Evolutionary conservation across 2,888 invertebrate species (phyloP), one percentile per base, ranked within the genome.

Genomic region (Danaus chrysippus): DNA sequence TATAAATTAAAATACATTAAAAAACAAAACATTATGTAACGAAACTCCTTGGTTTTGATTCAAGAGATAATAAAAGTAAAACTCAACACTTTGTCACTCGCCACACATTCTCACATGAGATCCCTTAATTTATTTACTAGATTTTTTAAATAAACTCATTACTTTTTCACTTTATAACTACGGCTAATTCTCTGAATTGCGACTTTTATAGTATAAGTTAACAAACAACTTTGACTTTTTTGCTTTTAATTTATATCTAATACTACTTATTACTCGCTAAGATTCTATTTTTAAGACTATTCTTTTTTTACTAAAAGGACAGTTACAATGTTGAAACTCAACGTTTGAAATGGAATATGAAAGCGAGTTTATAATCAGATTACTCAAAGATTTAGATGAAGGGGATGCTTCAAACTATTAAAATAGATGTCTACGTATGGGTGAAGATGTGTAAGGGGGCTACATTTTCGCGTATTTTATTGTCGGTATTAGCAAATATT

Each of bases 121-220:
- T 68, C 63, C 68, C 79, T 79, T 79, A 76, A 71, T 76, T 81
- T 76, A 80, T 76, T 70, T 67, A 75, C 80, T 82, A 81, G 71
- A 70, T 71, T 73, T 75, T 87, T 87, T 83, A 81, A 81, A 79
- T 77, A 78, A 85, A 81, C 76, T 76, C 66, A 77, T 86, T 86
- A 85, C 76, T 74, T 75, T 76, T 75, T 75, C 70, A 81, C 79
- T 84, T 83, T 76, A 76, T 71, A 68, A 73, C 84, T 90, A 87
- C 83, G 83, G 81, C 86, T 88, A 89, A 87, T 78, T 77, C 86
- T 90, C 91, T 89, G 91, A 90, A 91, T 87, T 89, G 90, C 90
- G 87, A 87, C 73, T 86, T 89, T 87, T 87, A 87, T 86, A 79
- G 79, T 86, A 81, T 77, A 82, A 82, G 86, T 90, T 89, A 90